Percentiles rank a stretch among this genome's conserved stretches.
Conservation (phyloP, 2,888 invertebrate genomes). For the Tetanocera ferruginea region DNA sequence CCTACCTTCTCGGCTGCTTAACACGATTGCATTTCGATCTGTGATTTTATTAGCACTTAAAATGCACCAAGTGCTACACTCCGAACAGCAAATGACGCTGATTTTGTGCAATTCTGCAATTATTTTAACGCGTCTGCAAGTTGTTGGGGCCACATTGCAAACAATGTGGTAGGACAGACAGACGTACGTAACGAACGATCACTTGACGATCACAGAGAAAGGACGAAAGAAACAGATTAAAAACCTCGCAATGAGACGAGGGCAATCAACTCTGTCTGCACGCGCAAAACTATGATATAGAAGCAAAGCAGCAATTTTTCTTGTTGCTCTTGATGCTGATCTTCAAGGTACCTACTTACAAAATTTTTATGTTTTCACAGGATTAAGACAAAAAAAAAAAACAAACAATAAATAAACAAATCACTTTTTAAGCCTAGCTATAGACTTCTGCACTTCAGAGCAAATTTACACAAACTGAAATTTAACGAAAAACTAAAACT, state of each 20-base stretch:
- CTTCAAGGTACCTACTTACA: too few relatives aligned
- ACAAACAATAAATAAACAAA: neutral
- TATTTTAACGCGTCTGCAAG: neutral
- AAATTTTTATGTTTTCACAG: too few relatives aligned
- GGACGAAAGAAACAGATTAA: neutral
- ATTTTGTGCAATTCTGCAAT: slow-evolving; percentile 6
- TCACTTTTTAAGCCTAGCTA: too few relatives aligned
- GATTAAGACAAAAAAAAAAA: neutral
- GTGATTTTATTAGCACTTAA: slow-evolving; percentile 20
- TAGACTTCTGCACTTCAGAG: neutral
- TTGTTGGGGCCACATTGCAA: neutral
- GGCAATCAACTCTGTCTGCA: neutral
- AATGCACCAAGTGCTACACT: neutral
- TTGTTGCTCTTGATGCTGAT: too few relatives aligned
- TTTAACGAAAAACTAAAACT: neutral
- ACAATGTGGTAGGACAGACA: neutral
- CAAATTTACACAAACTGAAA: neutral
- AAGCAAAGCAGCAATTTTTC: too few relatives aligned
- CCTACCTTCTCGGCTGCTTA: neutral
- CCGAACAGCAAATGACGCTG: neutral
- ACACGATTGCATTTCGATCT: neutral
- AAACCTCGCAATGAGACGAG: neutral
- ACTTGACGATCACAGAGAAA: neutral
- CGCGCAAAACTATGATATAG: neutral
- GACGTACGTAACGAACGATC: neutral